Percentiles rank a stretch among this genome's conserved stretches.
phyloP scores from a whole-genome alignment of 2,113 vertebrate genomes.

The Plecotus auritus region DNA sequence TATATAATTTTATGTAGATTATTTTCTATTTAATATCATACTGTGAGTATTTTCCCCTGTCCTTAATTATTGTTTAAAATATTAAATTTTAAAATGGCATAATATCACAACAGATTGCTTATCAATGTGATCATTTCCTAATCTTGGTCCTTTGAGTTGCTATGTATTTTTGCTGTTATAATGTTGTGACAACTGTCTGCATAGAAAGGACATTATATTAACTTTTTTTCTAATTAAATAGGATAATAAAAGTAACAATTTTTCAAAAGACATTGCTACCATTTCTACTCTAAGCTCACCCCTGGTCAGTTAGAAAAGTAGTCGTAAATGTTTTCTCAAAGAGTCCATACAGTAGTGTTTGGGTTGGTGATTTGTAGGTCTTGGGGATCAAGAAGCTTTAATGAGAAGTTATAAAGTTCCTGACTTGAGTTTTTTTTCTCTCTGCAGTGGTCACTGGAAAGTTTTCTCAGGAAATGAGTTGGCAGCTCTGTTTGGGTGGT shows the following conservation, averaged over 20 bases:
- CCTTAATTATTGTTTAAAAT: constrained; percentile 39
- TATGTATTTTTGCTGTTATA: background rate
- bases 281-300: background rate
- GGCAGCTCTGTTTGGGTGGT: constrained; percentile 95
- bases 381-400: background rate
- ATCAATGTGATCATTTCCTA: background rate
- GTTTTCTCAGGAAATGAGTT: constrained; percentile 95
- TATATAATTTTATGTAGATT: background rate
- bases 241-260: constrained; percentile 20
- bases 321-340: constrained; percentile 28
- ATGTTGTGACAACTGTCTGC: background rate
- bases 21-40: background rate
- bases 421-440: background rate
- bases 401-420: background rate
- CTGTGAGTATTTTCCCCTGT: background rate
- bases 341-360: background rate
- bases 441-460: constrained; percentile 88
- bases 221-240: constrained; percentile 24
- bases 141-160: background rate
- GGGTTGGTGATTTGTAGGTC: background rate
- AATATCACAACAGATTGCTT: background rate
- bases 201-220: background rate
- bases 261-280: background rate
- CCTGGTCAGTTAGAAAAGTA: background rate
- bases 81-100: constrained; percentile 20